phyloP scores from a whole-genome alignment of 2,113 vertebrate species.

The Syngnathus scovelli region DNA sequence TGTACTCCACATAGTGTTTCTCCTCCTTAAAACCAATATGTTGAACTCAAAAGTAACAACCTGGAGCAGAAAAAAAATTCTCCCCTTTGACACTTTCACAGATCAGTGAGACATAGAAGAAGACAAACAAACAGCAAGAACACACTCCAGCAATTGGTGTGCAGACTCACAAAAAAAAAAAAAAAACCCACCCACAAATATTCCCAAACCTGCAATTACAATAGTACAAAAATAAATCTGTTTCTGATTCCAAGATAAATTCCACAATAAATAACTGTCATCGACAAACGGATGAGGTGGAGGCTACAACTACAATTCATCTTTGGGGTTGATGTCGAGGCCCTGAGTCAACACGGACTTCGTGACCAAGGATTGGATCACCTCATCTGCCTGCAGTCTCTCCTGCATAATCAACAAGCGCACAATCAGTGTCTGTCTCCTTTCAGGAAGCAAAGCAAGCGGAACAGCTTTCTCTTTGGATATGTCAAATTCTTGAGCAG shows the following conservation, averaged over 20 bases:
- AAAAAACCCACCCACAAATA: conserved; percentile 4
- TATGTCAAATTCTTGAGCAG: background rate
- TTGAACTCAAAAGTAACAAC: conserved; percentile 1
- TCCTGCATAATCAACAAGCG: conserved; percentile 70
- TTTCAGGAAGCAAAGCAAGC: background rate
- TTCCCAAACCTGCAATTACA: conserved; percentile 57
- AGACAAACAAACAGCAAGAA: conserved; percentile 6
- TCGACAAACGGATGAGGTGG: conserved; percentile 25
- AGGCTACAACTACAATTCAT: conserved; percentile 78
- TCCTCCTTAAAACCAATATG: conserved; percentile 5
- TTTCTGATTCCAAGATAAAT: conserved; percentile 76
- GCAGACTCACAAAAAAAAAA: conserved; percentile 13
- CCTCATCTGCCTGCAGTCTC: conserved; percentile 90
- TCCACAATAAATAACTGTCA: conserved; percentile 85
- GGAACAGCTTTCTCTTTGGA: background rate
- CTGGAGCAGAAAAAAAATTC: conserved; percentile 5
- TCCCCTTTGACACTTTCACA: conserved; percentile 54
- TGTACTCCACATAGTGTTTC: conserved; percentile 11
- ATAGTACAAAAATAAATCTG: conserved; percentile 93
- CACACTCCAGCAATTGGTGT: conserved; percentile 42
- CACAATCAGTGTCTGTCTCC: background rate
- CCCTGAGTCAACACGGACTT: conserved; percentile 64
- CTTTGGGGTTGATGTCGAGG: conserved; percentile 85
- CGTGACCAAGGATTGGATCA: conserved; percentile 79
- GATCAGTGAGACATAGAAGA: conserved; percentile 34